Percentiles rank a stretch among this genome's conserved stretches.
Conservation (phyloP, 2,888 invertebrate species). For the Leucophora obtusa region DNA sequence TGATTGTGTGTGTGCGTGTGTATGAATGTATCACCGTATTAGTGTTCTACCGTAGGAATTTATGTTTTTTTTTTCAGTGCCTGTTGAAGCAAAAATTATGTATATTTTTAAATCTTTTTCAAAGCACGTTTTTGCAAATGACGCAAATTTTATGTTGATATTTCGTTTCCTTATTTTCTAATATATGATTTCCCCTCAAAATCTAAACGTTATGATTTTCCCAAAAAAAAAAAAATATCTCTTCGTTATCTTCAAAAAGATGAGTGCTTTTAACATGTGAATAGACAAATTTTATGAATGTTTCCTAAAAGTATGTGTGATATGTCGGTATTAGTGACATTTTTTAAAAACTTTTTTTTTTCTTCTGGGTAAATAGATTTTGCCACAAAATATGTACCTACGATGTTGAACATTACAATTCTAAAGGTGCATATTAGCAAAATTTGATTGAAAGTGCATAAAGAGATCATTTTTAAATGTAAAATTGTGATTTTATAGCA, state of each 20-base stretch:
- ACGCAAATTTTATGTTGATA: slow-evolving; percentile 58
- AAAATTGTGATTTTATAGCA: not conserved
- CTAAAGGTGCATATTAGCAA: slow-evolving; percentile 35
- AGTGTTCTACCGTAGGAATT: no score
- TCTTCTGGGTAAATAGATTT: slow-evolving; percentile 16
- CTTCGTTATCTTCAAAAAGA: slow-evolving; percentile 1
- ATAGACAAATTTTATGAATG: slow-evolving; percentile 36
- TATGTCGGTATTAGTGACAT: not conserved
- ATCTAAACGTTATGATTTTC: not conserved
- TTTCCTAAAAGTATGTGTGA: slow-evolving; percentile 43
- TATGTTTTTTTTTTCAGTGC: slow-evolving; percentile 44
- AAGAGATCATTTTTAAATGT: slow-evolving; percentile 13
- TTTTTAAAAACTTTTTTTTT: not conserved
- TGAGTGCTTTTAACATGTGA: slow-evolving; percentile 5
- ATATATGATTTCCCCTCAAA: slow-evolving; percentile 37
- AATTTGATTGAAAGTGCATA: slow-evolving; percentile 45
- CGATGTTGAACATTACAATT: not conserved
- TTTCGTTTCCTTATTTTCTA: slow-evolving; percentile 45
- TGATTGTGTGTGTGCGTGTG: not conserved
- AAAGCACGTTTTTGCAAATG: slow-evolving; percentile 55
- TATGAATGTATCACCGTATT: no score
- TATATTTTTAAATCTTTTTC: slow-evolving; percentile 29
- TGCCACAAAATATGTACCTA: not conserved
- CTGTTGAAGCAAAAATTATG: slow-evolving; percentile 58
- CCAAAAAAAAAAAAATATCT: slow-evolving; percentile 14